Base-by-base conservation (phyloP, 2,113 vertebrate genomes). In the Noturus placidus region DNA sequence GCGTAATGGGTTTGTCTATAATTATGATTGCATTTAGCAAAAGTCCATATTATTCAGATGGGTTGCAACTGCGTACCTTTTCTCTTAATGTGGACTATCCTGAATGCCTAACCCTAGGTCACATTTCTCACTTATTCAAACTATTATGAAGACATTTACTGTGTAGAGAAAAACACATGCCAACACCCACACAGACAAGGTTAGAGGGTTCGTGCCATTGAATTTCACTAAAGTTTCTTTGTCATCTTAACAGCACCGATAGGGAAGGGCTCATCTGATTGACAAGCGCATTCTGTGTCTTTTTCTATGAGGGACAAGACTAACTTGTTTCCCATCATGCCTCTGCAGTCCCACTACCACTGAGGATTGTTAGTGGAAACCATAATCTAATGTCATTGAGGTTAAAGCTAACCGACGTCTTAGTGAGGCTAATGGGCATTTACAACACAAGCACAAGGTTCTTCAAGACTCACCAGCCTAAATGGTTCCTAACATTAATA, bases 141-240 rank as follows among this genome's bases (percentile, higher is more conserved):
- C 57, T 6, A 80, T 57, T 38, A 38, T 59, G 10, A 78, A 52
- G 27, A 61, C 80, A 42, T 61, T 59, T 38, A 61, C 6, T n/a
- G 25, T 61, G 42, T 7, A 63, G 25, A 42, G 56, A 82, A 25
- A 82, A 30, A 70, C 46, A 1, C 27, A 69, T 33, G 11, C 46
- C 27, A 8, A 82, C 86, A 80, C 35, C 77, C 85, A 86, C 78
- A 86, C 77, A 85, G 22, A 42, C 82, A 84, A 52, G 72, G 84
- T 72, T 82, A 84, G 14, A 22, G 27, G 46, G 63, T 81, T 87
- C 50, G 72, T 76, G 46, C 19, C 17, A 76, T 38, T 50, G 30
- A 85, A 82, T 87, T 82, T 1, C 22, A 82, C 63, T 87, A 17
- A 10, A 22, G 15, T 74, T 56, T 61, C 30, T 86, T 67, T 89